Evolutionary conservation across 2,113 vertebrate genomes (phyloP), one percentile per base, ranked within the genome.

Genomic region (Lepus americanus): DNA sequence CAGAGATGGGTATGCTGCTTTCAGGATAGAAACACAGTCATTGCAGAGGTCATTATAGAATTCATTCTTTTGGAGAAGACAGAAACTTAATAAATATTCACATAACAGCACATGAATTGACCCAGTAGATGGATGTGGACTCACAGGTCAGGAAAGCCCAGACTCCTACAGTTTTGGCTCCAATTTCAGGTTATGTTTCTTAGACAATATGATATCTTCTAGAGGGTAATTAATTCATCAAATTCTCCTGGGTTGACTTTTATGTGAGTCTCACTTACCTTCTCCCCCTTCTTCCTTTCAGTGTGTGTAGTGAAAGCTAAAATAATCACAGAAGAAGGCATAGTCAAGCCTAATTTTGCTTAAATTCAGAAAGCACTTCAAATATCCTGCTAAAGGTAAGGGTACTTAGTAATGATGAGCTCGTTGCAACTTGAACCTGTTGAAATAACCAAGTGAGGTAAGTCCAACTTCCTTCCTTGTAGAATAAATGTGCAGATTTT

Each of bases 401-500:
- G 31, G 27, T 55, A 36, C 44, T 90, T 67, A 55, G 61, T 82
- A 27, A 93, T 80, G 29, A 33, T n/a, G 0, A 84, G 36, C 19
- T 59, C 20, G 23, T 90, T 39, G 9, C 55, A 90, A 91, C 25
- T 44, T 78, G 55, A 87, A n/a, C 10, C 79, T 89, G 17, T 72
- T 69, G 53, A 94, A 92, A 90, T 85, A 59, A 94, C 5, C 31
- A 73, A 63, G 19, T 55, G 2, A 36, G 16, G 72, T 77, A 64
- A 76, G 6, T 14, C 87, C 49, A 83, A 17, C 59, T 92, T 86
- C 29, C 31, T 81, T 89, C 31, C 70, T 74, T 3, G 36, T 66
- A 19, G 59, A 76, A 16, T 96, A 98, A 94, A 92, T 66, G 39
- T 98, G 89, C 36, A 96, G 95, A 84, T 95, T 98, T 19, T 94